Percentiles rank a stretch among this genome's conserved stretches.
Evolutionary conservation across 1,140 invertebrate species (phyloP).

Genomic region (Ruditapes philippinarum): DNA sequence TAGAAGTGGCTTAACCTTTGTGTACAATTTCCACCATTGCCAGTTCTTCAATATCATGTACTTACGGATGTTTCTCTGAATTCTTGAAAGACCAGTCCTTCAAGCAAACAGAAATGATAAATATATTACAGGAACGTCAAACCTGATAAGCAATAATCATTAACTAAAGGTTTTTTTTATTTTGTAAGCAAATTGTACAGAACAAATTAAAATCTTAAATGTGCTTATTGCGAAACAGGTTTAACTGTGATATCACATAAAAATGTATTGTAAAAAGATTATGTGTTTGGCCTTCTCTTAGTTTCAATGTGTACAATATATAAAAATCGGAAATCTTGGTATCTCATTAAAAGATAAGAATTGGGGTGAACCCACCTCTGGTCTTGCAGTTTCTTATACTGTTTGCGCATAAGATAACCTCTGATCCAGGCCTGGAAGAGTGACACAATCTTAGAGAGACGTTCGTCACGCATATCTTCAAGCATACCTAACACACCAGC

Average conservation of each 20-base stretch:
- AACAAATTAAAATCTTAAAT: too few species aligned
- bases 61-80: slow-evolving; percentile 99
- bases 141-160: too few species aligned
- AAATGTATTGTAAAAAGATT: too few species aligned
- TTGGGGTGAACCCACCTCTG: slow-evolving; percentile 95
- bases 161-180: too few species aligned
- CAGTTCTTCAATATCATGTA: slow-evolving; percentile 99
- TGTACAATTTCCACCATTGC: slow-evolving; percentile 99
- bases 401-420: slow-evolving; percentile 93
- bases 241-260: too few species aligned
- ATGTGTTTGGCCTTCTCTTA: too few species aligned
- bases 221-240: not conserved
- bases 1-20: slow-evolving; percentile 98
- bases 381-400: slow-evolving; percentile 98
- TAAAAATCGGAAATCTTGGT: not conserved
- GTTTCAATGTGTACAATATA: too few species aligned
- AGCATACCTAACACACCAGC: slow-evolving; percentile 99
- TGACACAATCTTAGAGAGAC: slow-evolving; percentile 98
- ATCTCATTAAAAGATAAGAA: too few species aligned
- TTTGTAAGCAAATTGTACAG: too few species aligned
- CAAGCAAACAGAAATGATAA: too few species aligned
- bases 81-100: slow-evolving; percentile 96
- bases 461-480: slow-evolving; percentile 99
- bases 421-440: slow-evolving; percentile 99
- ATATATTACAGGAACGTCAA: too few species aligned